These are phyloP conservation scores for Drosophila santomea DNA, from an alignment of 1,140 invertebrate species.

Conservation along the genomic window DNA sequence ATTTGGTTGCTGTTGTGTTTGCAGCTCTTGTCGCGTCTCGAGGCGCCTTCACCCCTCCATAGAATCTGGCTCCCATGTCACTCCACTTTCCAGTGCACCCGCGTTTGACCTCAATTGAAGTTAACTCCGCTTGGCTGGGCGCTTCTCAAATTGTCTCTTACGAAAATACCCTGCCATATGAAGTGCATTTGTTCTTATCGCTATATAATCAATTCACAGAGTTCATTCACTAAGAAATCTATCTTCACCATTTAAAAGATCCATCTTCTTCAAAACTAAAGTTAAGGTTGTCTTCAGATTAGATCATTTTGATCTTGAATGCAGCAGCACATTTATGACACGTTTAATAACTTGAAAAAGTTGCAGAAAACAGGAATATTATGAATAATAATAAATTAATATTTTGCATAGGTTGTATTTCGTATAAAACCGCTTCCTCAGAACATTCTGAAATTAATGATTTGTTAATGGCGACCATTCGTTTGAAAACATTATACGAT, in stretches of 20 bases:
- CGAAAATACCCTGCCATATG: slow-evolving; percentile 52
- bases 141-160: slow-evolving; percentile 35
- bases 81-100: slow-evolving; percentile 10
- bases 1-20: slow-evolving; percentile 44
- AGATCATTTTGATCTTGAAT: no score
- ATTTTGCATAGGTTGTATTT: no score
- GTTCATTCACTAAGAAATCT: no score
- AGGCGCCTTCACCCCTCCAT: slow-evolving; percentile 15
- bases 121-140: slow-evolving; percentile 42
- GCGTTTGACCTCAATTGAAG: slow-evolving; percentile 47
- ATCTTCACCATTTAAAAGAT: no score
- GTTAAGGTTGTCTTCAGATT: no score
- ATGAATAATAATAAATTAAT: no score
- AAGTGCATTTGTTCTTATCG: slow-evolving; percentile 5
- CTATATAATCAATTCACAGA: neutral
- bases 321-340: no score
- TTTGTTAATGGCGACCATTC: neutral
- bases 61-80: slow-evolving; percentile 31
- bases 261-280: no score
- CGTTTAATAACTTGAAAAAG: no score
- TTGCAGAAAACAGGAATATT: no score
- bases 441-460: neutral
- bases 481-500: neutral
- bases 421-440: neutral
- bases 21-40: slow-evolving; percentile 20